A percentile compares a stretch with the other conserved stretches of the same genome.
phyloP scores from a whole-genome alignment of 92 coral and sea anemone genomes.

The Epizoanthus stellaris region DNA sequence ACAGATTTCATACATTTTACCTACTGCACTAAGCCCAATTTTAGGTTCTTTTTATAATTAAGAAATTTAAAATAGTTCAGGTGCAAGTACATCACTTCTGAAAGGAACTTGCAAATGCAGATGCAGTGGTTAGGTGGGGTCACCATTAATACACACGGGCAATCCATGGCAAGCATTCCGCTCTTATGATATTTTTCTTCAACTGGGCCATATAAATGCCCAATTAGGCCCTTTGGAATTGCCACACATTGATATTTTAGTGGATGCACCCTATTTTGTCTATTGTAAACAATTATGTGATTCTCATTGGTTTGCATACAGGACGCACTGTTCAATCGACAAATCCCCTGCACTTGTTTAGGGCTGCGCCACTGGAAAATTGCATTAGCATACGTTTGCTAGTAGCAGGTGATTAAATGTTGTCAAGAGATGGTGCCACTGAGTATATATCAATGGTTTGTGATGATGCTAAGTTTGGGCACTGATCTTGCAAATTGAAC shows the following conservation, averaged over 20 bases:
- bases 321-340: slow-evolving; percentile 50
- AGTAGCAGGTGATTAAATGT: slow-evolving; percentile 58
- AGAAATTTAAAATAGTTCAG: slow-evolving; percentile 10
- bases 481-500: slow-evolving; percentile 64
- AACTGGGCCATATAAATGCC: slow-evolving; percentile 33
- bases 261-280: slow-evolving; percentile 8
- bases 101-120: slow-evolving; percentile 45
- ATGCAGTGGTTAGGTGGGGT: slow-evolving; percentile 23
- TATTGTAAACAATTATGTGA: slow-evolving; percentile 13
- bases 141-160: slow-evolving; percentile 27
- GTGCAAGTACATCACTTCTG: slow-evolving; percentile 43
- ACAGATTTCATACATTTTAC: slow-evolving; percentile 25
- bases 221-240: slow-evolving; percentile 23
- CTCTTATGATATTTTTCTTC: slow-evolving; percentile 46
- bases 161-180: slow-evolving; percentile 27
- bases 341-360: slow-evolving; percentile 52
- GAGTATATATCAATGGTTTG: slow-evolving; percentile 60
- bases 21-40: not conserved
- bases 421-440: slow-evolving; percentile 63
- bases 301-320: slow-evolving; percentile 44
- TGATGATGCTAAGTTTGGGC: slow-evolving; percentile 60
- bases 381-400: slow-evolving; percentile 46
- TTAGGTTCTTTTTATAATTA: slow-evolving; percentile 23
- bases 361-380: slow-evolving; percentile 42
- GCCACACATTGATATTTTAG: not conserved